phyloP scores from a whole-genome alignment of 1,140 invertebrate species.

The Drosophila pandora region DNA sequence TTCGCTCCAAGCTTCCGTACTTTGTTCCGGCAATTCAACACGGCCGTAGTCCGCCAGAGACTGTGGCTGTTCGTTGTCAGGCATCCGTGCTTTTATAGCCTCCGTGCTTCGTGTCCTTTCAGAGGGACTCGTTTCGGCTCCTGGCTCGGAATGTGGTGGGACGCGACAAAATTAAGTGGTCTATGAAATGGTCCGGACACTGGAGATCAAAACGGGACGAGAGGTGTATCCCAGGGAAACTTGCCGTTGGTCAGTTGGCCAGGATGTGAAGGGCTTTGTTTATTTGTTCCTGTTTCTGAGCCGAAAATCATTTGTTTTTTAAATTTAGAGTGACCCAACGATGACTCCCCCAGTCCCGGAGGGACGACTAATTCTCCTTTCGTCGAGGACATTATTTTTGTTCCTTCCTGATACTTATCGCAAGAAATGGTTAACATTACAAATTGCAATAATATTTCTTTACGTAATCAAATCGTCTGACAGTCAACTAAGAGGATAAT shows the following conservation, averaged over 20 bases:
- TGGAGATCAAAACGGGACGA: conserved; percentile 14
- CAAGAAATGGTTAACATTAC: not conserved
- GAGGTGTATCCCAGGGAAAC: not conserved
- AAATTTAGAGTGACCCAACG: conserved; percentile 52
- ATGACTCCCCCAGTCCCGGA: conserved; percentile 12
- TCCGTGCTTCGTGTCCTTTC: conserved; percentile 23
- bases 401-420: conserved; percentile 19
- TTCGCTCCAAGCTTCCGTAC: conserved; percentile 10
- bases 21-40: conserved; percentile 21
- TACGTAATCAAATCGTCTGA: conserved; percentile 21
- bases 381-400: conserved; percentile 17
- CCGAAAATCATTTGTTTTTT: conserved; percentile 45
- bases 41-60: conserved; percentile 46
- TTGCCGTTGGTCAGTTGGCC: conserved; percentile 14
- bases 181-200: conserved; percentile 31
- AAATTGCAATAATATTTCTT: conserved; percentile 32
- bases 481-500: conserved; percentile 28
- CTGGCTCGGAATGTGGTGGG: conserved; percentile 19
- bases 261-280: conserved; percentile 31
- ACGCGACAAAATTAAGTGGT: conserved; percentile 68
- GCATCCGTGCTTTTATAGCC: conserved; percentile 59
- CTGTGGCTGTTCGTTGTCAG: conserved; percentile 35
- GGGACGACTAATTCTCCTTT: not conserved
- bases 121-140: conserved; percentile 30
- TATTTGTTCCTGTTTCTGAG: conserved; percentile 23